phyloP scores from a whole-genome alignment of 2,113 vertebrate species.

The Leptodactylus fuscus region DNA sequence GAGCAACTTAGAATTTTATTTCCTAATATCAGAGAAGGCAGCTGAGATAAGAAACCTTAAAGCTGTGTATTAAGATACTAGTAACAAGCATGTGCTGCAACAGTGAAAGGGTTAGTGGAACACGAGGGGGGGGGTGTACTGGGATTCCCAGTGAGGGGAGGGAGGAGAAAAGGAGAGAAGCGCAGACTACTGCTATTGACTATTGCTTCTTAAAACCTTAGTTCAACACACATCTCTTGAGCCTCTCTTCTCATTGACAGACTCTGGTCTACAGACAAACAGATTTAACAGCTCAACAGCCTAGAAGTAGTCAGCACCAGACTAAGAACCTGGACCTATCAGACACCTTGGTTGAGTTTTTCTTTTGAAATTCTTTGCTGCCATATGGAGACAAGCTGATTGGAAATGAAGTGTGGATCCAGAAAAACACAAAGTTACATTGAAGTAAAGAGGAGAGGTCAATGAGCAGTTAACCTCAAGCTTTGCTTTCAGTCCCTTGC shows the following conservation, averaged over 20 bases:
- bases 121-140: slow-evolving; percentile 25
- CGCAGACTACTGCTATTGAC: slow-evolving; percentile 24
- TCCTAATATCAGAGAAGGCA: not conserved
- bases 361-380: not conserved
- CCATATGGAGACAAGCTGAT: not conserved
- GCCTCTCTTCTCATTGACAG: not conserved
- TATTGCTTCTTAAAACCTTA: slow-evolving; percentile 48
- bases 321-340: not conserved
- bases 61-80: not conserved
- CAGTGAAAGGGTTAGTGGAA: slow-evolving; percentile 39
- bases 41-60: not conserved
- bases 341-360: not conserved
- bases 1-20: not conserved
- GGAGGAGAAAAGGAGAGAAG: not conserved
- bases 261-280: not conserved
- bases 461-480: not conserved
- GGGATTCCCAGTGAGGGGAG: slow-evolving; percentile 47
- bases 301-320: not conserved
- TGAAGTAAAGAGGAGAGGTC: not conserved
- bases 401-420: slow-evolving; percentile 13
- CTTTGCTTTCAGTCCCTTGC: not conserved
- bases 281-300: not conserved
- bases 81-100: slow-evolving; percentile 2
- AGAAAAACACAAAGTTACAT: not conserved
- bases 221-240: slow-evolving; percentile 7